These are phyloP conservation scores for Hippolais icterina DNA, from an alignment of 2,113 vertebrate genomes.

Conservation along the genomic window DNA sequence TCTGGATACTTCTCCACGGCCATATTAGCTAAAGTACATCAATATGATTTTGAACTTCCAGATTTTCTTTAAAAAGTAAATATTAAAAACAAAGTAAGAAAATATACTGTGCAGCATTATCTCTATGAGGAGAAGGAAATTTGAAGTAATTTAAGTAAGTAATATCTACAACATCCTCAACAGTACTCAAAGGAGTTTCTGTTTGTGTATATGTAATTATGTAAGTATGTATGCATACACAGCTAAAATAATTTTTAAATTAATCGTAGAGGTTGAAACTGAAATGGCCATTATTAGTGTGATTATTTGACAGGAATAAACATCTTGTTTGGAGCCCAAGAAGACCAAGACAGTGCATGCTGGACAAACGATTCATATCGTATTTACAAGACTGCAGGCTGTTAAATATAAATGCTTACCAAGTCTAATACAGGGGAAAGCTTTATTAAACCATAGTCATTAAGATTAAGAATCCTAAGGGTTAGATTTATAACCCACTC, in stretches of 20 bases:
- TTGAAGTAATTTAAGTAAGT: not conserved
- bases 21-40: not conserved
- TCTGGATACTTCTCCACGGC: not conserved
- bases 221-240: rapidly evolving
- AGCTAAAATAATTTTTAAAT: not conserved
- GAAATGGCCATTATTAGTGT: not conserved
- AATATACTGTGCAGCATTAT: not conserved
- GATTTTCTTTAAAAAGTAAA: not conserved
- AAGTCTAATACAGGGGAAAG: not conserved
- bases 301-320: not conserved
- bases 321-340: not conserved
- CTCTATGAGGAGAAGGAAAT: not conserved
- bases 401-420: not conserved
- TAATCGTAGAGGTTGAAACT: not conserved
- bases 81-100: not conserved
- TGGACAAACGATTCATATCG: rapidly evolving
- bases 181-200: not conserved
- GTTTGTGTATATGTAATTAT: not conserved
- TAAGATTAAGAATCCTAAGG: not conserved
- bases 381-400: not conserved
- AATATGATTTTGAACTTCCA: not conserved
- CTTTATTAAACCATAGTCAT: not conserved
- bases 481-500: not conserved
- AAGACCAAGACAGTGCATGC: rapidly evolving
- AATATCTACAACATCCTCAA: not conserved